These are phyloP conservation scores for Poecilus cupreus DNA, from an alignment of 2,888 invertebrate species.

Conservation along the genomic window DNA sequence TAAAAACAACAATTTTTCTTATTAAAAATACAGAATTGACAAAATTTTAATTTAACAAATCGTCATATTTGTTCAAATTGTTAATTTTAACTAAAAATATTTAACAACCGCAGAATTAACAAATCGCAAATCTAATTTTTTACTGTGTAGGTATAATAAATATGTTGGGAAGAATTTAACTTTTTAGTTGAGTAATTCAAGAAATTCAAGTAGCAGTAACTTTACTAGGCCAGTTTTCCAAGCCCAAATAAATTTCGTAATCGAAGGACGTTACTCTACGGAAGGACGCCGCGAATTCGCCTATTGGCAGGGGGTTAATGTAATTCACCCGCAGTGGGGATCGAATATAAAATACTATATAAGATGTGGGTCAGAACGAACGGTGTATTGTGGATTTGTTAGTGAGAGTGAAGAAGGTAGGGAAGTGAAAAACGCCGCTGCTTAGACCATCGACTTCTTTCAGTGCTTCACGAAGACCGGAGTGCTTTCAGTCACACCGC, in stretches of 20 bases:
- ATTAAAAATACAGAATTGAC: too few relatives aligned
- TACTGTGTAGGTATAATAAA: too few relatives aligned
- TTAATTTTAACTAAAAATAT: too few relatives aligned
- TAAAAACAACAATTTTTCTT: too few relatives aligned
- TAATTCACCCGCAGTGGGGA: slow-evolving; percentile 64
- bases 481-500: slow-evolving; percentile 31
- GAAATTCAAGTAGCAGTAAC: too few relatives aligned
- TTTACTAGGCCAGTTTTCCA: neutral
- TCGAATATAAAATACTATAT: slow-evolving; percentile 64
- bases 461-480: slow-evolving; percentile 23
- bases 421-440: slow-evolving; percentile 44
- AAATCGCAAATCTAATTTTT: too few relatives aligned
- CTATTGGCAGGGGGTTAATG: slow-evolving; percentile 41
- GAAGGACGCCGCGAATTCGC: slow-evolving; percentile 1
- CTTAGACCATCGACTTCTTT: slow-evolving; percentile 54
- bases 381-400: slow-evolving; percentile 48
- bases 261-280: slow-evolving; percentile 48
- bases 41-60: too few relatives aligned
- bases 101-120: too few relatives aligned
- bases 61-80: too few relatives aligned
- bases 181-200: too few relatives aligned
- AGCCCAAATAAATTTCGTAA: slow-evolving; percentile 34
- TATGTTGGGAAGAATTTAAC: too few relatives aligned
- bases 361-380: slow-evolving; percentile 67
- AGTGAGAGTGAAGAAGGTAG: slow-evolving; percentile 57